Percentiles rank a stretch among this genome's conserved stretches.
phyloP scores from a whole-genome alignment of 2,113 vertebrate genomes.

The Fulmarus glacialis region DNA sequence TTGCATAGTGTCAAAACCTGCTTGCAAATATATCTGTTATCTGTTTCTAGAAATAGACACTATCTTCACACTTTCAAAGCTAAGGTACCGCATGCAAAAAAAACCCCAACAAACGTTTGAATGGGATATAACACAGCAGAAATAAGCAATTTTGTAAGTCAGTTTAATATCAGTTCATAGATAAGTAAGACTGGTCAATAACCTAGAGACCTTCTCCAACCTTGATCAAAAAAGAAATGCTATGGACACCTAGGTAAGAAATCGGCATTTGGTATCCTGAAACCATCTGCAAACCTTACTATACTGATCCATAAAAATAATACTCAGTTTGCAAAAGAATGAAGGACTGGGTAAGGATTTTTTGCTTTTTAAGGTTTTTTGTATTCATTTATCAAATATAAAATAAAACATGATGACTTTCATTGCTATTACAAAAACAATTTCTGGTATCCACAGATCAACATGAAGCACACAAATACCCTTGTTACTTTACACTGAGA shows the following conservation, averaged over 20 bases:
- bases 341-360: background rate
- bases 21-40: background rate
- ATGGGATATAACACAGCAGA: background rate
- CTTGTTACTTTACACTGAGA: background rate
- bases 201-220: background rate
- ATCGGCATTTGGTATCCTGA: background rate
- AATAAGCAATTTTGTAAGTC: background rate
- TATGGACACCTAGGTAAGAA: accelerated
- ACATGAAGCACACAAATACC: background rate
- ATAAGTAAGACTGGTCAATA: background rate
- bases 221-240: background rate
- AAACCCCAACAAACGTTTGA: background rate
- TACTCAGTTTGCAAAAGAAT: background rate
- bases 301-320: background rate
- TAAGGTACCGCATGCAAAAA: background rate
- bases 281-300: background rate
- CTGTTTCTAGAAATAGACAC: background rate
- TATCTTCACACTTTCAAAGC: background rate
- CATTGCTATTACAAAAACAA: background rate
- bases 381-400: background rate
- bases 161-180: background rate
- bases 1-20: background rate
- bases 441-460: background rate
- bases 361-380: background rate
- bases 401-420: background rate